Percentiles rank a stretch among this genome's conserved stretches.
Evolutionary conservation across 2,888 invertebrate genomes (phyloP).

Genomic region (Pammene fasciana): DNA sequence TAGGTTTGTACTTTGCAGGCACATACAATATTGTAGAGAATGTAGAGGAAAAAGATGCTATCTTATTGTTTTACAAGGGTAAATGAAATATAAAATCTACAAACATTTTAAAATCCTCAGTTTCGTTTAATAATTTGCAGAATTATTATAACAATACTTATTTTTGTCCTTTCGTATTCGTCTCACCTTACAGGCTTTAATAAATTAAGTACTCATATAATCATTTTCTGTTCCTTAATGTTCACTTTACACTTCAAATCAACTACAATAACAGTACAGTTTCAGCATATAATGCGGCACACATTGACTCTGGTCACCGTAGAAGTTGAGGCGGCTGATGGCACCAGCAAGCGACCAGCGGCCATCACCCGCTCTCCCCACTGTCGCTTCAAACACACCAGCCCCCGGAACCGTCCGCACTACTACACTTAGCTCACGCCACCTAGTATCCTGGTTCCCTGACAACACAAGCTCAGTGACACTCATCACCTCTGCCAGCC

Average conservation of each 20-base stretch:
- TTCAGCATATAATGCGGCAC: conserved; percentile 86
- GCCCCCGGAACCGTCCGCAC: conserved; percentile 12
- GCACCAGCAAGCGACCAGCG: conserved; percentile 84
- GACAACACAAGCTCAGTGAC: conserved; percentile 14
- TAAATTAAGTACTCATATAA: too few species aligned
- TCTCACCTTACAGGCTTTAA: too few species aligned
- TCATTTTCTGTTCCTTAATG: neutral
- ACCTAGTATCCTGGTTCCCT: neutral
- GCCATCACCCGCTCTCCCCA: conserved; percentile 56
- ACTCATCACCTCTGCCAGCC: conserved; percentile 42
- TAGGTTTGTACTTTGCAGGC: too few species aligned
- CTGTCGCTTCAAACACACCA: conserved; percentile 89
- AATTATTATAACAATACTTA: too few species aligned
- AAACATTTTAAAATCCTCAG: too few species aligned
- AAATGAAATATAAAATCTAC: too few species aligned
- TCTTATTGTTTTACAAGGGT: too few species aligned
- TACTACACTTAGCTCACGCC: conserved; percentile 21
- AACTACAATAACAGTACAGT: conserved; percentile 87
- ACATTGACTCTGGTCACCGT: conserved; percentile 88
- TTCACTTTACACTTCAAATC: neutral
- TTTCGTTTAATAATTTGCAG: too few species aligned
- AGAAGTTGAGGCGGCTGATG: conserved; percentile 88
- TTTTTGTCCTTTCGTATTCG: too few species aligned
- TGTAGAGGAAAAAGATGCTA: too few species aligned
- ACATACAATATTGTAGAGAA: neutral